These are phyloP conservation scores for Diaprepes abbreviatus DNA, from an alignment of 2,888 invertebrate species.

Conservation along the genomic window DNA sequence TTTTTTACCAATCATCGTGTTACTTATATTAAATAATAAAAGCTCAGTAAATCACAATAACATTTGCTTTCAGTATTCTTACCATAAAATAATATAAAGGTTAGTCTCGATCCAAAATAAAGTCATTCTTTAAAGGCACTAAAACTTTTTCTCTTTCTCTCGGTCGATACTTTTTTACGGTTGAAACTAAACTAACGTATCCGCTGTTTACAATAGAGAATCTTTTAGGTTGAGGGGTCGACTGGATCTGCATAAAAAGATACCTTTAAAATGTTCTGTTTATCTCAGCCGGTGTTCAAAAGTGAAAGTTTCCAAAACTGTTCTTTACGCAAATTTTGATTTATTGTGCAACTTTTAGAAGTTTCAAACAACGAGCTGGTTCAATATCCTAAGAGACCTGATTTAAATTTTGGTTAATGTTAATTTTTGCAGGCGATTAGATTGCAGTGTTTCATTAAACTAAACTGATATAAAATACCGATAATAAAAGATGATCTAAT, in stretches of 20 bases:
- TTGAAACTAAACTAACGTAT: slow-evolving; percentile 20
- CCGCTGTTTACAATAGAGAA: slow-evolving; percentile 23
- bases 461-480: neutral
- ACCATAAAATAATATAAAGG: too few species aligned
- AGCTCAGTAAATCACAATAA: neutral
- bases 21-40: too few species aligned
- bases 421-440: neutral
- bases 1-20: too few species aligned
- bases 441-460: neutral
- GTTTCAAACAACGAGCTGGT: slow-evolving; percentile 28
- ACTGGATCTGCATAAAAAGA: slow-evolving; percentile 38
- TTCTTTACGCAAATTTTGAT: slow-evolving; percentile 66
- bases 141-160: slow-evolving; percentile 15
- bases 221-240: slow-evolving; percentile 24
- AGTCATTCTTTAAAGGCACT: neutral
- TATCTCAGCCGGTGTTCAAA: slow-evolving; percentile 48
- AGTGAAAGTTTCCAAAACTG: slow-evolving; percentile 66
- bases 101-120: neutral
- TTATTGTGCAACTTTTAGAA: slow-evolving; percentile 60
- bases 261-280: slow-evolving; percentile 35
- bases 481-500: too few species aligned
- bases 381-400: slow-evolving; percentile 10
- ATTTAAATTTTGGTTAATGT: slow-evolving; percentile 6
- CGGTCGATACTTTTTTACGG: neutral
- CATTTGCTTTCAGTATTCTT: neutral